Evolutionary conservation across 2,888 invertebrate genomes (phyloP).

Genomic region (Cosmia pyralina): DNA sequence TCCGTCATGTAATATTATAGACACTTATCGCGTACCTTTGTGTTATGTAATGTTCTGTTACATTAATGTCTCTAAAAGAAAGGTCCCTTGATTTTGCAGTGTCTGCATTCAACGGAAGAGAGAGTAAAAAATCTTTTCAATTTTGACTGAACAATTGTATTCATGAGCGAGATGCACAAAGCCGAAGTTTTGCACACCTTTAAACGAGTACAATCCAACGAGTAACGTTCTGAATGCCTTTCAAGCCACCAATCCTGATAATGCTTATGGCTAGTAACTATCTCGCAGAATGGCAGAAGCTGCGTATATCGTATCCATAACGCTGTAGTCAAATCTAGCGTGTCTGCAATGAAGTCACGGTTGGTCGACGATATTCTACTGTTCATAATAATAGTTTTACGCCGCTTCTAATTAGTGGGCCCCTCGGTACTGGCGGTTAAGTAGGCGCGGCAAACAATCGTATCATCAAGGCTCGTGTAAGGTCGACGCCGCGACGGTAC

Average conservation of each 20-base stretch:
- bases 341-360: constrained; percentile 57
- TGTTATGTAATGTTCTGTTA: constrained; percentile 46
- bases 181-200: neutral
- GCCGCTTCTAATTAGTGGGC: constrained; percentile 64
- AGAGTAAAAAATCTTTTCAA: constrained; percentile 8
- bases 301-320: constrained; percentile 11
- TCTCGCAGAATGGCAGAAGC: constrained; percentile 18
- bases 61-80: constrained; percentile 37
- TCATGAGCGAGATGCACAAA: constrained; percentile 11
- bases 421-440: constrained; percentile 63
- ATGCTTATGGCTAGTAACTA: constrained; percentile 12
- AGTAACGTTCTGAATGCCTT: constrained; percentile 17
- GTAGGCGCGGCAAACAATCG: constrained; percentile 77
- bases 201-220: constrained; percentile 6
- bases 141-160: constrained; percentile 21
- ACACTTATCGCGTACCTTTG: constrained; percentile 49
- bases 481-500: constrained; percentile 78
- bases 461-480: constrained; percentile 83
- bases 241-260: constrained; percentile 14
- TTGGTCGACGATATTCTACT: constrained; percentile 54
- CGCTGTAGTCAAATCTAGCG: constrained; percentile 51
- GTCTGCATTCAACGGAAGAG: constrained; percentile 16
- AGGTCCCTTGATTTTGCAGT: constrained; percentile 21
- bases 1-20: constrained; percentile 53
- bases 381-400: constrained; percentile 61